A percentile compares a stretch with the other conserved stretches of the same genome.
Conservation (phyloP, 1,140 invertebrate species). For the Drosophila repletoides region DNA sequence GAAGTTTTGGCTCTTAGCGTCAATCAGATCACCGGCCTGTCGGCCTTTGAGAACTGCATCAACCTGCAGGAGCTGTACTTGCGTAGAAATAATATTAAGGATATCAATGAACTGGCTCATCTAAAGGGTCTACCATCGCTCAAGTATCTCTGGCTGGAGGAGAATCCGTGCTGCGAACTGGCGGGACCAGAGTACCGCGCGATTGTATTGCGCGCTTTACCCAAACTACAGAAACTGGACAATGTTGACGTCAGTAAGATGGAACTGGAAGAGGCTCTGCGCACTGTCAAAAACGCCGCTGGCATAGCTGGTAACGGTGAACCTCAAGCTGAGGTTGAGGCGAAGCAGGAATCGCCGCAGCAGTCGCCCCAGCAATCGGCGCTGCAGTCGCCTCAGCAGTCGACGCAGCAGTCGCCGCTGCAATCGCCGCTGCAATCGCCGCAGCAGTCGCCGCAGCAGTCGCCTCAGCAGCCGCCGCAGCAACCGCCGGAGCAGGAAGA, state of each 20-base stretch:
- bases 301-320: slow-evolving; percentile 44
- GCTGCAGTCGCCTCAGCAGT: neutral
- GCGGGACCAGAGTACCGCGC: slow-evolving; percentile 90
- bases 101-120: slow-evolving; percentile 93
- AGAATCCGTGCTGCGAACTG: slow-evolving; percentile 94
- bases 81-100: slow-evolving; percentile 94
- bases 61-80: slow-evolving; percentile 96
- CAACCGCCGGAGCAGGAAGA: slow-evolving; percentile 30
- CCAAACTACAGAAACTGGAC: slow-evolving; percentile 95
- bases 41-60: slow-evolving; percentile 92
- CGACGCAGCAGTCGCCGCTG: slow-evolving; percentile 22
- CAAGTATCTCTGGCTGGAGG: slow-evolving; percentile 93
- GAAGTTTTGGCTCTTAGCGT: no score
- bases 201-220: slow-evolving; percentile 92
- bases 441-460: slow-evolving; percentile 47
- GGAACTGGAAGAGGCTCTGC: slow-evolving; percentile 88
- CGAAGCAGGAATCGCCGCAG: slow-evolving; percentile 63
- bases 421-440: slow-evolving; percentile 30
- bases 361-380: slow-evolving; percentile 42
- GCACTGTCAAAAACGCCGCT: no score
- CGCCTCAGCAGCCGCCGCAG: slow-evolving; percentile 30
- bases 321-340: slow-evolving; percentile 83
- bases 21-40: slow-evolving; percentile 93
- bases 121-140: slow-evolving; percentile 90
- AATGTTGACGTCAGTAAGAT: slow-evolving; percentile 92